Conservation (phyloP, 2,888 invertebrate genomes). For the Caenorhabditis uteleia region DNA sequence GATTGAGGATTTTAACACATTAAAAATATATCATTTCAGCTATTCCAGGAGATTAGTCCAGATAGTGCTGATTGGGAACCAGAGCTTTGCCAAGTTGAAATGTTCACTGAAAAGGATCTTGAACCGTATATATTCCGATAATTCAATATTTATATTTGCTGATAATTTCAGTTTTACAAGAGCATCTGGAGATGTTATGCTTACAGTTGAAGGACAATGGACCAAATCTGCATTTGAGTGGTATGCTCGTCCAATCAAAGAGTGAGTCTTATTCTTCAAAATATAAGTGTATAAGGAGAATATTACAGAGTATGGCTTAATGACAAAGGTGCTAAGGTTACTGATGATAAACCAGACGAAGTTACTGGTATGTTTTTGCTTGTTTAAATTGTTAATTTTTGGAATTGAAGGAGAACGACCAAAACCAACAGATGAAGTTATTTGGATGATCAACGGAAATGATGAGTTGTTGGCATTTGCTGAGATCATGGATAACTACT, state of each 20-base stretch:
- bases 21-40: neutral
- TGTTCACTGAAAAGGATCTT: conserved; percentile 10
- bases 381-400: no score
- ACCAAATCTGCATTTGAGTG: conserved; percentile 45
- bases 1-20: neutral
- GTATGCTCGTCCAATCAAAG: conserved; percentile 41
- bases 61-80: conserved; percentile 24
- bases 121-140: neutral
- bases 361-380: neutral
- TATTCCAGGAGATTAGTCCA: neutral
- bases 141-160: neutral
- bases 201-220: conserved; percentile 39
- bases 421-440: conserved; percentile 10
- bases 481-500: conserved; percentile 37
- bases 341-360: neutral
- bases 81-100: conserved; percentile 7
- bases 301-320: neutral
- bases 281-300: neutral
- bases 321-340: neutral
- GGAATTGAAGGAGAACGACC: neutral
- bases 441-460: conserved; percentile 40
- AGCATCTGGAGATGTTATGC: conserved; percentile 6
- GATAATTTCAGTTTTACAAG: neutral
- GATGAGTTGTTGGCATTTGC: conserved; percentile 23
- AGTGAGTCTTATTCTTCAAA: conserved; percentile 1